Evolutionary conservation across 2,888 invertebrate species (phyloP).

Genomic region (Trachelus stipa): DNA sequence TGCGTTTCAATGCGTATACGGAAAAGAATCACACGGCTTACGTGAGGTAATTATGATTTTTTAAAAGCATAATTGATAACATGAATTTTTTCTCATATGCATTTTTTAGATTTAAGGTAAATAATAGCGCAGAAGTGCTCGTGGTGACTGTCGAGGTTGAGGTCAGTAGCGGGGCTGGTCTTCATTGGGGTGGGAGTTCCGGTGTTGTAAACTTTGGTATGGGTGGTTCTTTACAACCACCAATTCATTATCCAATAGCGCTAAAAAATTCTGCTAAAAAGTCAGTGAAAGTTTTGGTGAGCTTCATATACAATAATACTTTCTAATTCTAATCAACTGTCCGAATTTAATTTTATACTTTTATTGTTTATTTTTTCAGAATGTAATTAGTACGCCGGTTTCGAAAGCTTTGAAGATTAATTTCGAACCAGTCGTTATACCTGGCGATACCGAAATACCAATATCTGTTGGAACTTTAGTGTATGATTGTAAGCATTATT

Average conservation of each 20-base stretch:
- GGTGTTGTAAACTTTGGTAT: slow-evolving; percentile 86
- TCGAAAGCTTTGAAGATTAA: slow-evolving; percentile 77
- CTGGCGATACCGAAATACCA: slow-evolving; percentile 73
- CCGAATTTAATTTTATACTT: slow-evolving; percentile 7
- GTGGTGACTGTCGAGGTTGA: slow-evolving; percentile 88
- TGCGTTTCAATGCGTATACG: slow-evolving; percentile 81
- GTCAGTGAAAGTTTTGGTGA: slow-evolving; percentile 76
- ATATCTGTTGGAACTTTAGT: slow-evolving; percentile 76
- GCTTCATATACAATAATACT: slow-evolving; percentile 30
- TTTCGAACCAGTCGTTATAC: slow-evolving; percentile 75
- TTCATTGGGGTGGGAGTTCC: slow-evolving; percentile 80
- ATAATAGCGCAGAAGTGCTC: slow-evolving; percentile 75
- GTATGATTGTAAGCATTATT: slow-evolving; percentile 75
- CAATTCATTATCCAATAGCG: slow-evolving; percentile 73
- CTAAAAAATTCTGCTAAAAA: slow-evolving; percentile 78
- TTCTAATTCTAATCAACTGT: neutral
- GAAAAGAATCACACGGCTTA: slow-evolving; percentile 89
- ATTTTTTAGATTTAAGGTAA: slow-evolving; percentile 75
- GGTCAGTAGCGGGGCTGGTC: slow-evolving; percentile 76
- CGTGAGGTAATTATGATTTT: slow-evolving; percentile 70
- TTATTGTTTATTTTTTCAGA: slow-evolving; percentile 55
- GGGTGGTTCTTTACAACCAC: slow-evolving; percentile 77
- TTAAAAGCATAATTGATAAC: neutral
- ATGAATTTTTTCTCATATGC: neutral
- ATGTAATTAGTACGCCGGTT: slow-evolving; percentile 71